phyloP scores from a whole-genome alignment of 2,888 invertebrate genomes.

The Arctia plantaginis region DNA sequence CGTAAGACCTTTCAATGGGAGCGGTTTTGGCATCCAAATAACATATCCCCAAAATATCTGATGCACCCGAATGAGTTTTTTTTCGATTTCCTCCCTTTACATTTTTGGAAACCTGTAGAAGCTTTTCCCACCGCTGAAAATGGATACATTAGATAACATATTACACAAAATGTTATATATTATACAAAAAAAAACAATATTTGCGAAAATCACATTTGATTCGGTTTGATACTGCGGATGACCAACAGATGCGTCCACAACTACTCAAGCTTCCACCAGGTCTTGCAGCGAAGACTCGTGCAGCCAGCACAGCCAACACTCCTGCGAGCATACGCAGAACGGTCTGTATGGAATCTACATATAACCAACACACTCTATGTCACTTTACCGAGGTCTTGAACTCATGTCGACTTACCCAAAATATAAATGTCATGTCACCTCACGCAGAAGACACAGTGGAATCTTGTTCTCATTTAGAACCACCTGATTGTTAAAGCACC shows the following conservation, averaged over 20 bases:
- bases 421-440: not conserved
- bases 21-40: no score
- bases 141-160: no score
- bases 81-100: no score
- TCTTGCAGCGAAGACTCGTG: constrained; percentile 74
- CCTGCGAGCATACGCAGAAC: constrained; percentile 73
- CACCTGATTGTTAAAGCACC: not conserved
- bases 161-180: no score
- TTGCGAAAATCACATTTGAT: not conserved
- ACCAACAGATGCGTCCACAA: constrained; percentile 71
- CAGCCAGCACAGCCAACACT: constrained; percentile 75
- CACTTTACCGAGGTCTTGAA: not conserved
- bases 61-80: no score
- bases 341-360: constrained; percentile 67
- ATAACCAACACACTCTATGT: constrained; percentile 6
- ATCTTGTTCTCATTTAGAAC: no score
- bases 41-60: no score
- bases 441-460: not conserved
- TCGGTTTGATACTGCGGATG: constrained; percentile 49
- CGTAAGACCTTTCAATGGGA: no score
- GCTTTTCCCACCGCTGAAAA: no score
- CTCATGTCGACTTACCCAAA: not conserved
- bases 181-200: not conserved
- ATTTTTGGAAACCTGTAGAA: no score
- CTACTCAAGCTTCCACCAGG: constrained; percentile 59